These are phyloP conservation scores for Tapirus indicus DNA, from an alignment of 2,797 vertebrate species.

Conservation along the genomic window DNA sequence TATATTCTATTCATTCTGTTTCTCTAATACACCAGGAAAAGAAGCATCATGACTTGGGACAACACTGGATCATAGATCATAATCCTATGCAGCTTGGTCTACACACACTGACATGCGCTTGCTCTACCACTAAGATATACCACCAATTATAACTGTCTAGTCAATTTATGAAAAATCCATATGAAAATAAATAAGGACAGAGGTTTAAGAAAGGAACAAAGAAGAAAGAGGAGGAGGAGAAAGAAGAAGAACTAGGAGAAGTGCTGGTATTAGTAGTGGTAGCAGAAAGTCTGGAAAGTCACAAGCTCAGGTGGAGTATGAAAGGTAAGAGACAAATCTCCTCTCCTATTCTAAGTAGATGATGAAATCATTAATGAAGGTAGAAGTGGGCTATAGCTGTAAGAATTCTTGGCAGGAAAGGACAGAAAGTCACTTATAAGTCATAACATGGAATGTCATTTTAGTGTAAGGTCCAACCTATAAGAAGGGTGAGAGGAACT, in stretches of 20 bases:
- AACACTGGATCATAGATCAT: background rate
- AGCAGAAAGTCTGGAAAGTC: background rate
- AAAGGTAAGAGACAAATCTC: background rate
- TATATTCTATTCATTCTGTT: background rate
- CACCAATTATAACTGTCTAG: background rate
- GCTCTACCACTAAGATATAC: background rate
- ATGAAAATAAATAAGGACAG: background rate
- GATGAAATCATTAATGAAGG: background rate
- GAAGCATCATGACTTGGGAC: background rate
- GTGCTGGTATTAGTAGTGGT: conserved; percentile 78
- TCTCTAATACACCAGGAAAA: background rate
- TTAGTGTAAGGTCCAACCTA: background rate
- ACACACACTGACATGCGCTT: background rate
- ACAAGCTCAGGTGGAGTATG: background rate
- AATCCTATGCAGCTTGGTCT: background rate
- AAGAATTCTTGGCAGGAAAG: background rate
- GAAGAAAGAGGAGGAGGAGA: background rate
- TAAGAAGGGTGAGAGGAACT: background rate
- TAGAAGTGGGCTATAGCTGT: background rate
- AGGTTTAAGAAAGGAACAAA: background rate
- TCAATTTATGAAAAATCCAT: background rate
- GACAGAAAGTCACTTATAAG: background rate
- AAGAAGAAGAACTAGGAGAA: background rate
- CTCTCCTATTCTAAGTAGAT: background rate
- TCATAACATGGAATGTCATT: background rate